phyloP scores from a whole-genome alignment of 2,797 vertebrate genomes.

The Ciconia nigra region DNA sequence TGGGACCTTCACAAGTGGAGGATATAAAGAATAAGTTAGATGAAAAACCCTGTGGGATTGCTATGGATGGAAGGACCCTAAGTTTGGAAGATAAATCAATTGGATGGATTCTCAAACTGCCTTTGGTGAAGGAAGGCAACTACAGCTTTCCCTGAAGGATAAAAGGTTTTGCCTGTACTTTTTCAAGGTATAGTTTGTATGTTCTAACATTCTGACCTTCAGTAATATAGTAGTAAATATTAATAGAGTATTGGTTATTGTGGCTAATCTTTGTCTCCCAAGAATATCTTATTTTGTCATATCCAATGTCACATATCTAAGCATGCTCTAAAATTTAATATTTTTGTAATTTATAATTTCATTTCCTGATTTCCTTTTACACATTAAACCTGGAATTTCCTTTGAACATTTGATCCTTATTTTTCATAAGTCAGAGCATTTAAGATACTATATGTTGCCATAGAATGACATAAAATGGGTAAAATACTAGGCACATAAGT shows the following conservation, averaged over 20 bases:
- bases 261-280: background rate
- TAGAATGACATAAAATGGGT: background rate
- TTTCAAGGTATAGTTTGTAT: background rate
- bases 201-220: background rate
- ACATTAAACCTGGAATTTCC: background rate
- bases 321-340: background rate
- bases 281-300: background rate
- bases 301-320: background rate
- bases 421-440: background rate
- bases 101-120: background rate
- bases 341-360: background rate
- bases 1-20: background rate
- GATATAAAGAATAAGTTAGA: background rate
- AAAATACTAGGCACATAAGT: background rate
- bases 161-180: background rate
- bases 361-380: background rate
- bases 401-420: background rate
- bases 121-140: background rate
- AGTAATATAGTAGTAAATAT: background rate
- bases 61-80: background rate
- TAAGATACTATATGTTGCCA: background rate
- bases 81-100: background rate
- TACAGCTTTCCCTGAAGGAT: background rate
- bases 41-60: background rate
- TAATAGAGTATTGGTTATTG: background rate